A percentile compares a stretch with the other conserved stretches of the same genome.
phyloP scores from a whole-genome alignment of 2,888 invertebrate genomes.

The Spodoptera picta region DNA sequence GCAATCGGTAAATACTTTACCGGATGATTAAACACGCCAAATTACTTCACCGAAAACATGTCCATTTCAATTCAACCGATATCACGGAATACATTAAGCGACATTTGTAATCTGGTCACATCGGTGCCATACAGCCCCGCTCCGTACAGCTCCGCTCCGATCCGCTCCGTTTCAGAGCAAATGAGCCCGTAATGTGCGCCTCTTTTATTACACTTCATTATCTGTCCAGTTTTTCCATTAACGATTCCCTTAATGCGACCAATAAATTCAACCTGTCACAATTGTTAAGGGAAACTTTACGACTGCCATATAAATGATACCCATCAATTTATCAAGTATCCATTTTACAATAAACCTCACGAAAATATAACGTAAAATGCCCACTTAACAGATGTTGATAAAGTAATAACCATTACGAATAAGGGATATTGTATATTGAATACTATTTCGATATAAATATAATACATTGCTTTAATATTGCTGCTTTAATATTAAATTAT shows the following conservation, averaged over 20 bases:
- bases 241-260: slow-evolving; percentile 52
- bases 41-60: slow-evolving; percentile 38
- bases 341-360: slow-evolving; percentile 33
- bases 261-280: slow-evolving; percentile 54
- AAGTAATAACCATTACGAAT: slow-evolving; percentile 27
- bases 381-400: slow-evolving; percentile 28
- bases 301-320: slow-evolving; percentile 43
- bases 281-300: slow-evolving; percentile 43
- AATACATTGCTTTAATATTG: too few species aligned
- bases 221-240: slow-evolving; percentile 56
- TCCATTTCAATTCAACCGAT: slow-evolving; percentile 51
- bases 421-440: slow-evolving; percentile 34
- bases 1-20: slow-evolving; percentile 27
- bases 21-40: slow-evolving; percentile 33
- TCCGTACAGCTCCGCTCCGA: slow-evolving; percentile 7
- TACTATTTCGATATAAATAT: slow-evolving; percentile 19
- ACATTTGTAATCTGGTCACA: slow-evolving; percentile 36
- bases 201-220: slow-evolving; percentile 56
- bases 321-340: slow-evolving; percentile 31
- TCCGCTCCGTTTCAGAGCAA: slow-evolving; percentile 16
- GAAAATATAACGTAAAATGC: slow-evolving; percentile 32
- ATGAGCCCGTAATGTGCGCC: slow-evolving; percentile 37
- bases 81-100: slow-evolving; percentile 42
- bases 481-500: too few species aligned
- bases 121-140: slow-evolving; percentile 2